Evolutionary conservation across 2,113 vertebrate genomes (phyloP), one percentile per base, ranked within the genome.

Genomic region (Syngnathus typhle): DNA sequence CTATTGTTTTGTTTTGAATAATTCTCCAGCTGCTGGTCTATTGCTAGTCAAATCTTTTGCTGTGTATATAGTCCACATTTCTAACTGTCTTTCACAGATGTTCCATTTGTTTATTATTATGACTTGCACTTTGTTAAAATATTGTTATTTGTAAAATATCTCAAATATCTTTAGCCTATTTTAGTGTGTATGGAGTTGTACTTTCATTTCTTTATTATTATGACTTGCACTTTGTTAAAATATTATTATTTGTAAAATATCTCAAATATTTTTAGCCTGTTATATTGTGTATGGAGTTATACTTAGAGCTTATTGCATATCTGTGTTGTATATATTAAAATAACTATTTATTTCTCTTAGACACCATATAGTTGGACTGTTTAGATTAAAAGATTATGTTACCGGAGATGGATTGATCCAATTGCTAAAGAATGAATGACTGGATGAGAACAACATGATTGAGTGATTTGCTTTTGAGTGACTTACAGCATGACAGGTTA

Each of bases 341-440:
- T 55, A 19, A n/a, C 65, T 83, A 75, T 85, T 79, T 82, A 77
- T 82, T 79, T 73, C 32, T 60, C 23, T 52, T 7, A 37, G 38
- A 59, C 36, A 70, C 27, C 3, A 43, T 44, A 32, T 16, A 18
- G 7, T 46, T 38, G 7, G 23, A 60, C 23, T 68, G 21, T 13
- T 58, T 4, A 61, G 60, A 21, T 23, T 5, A 41, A 61, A 41
- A 61, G 9, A 21, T 64, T 43, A 36, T 47, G 19, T 43, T 19
- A 1, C 18, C 18, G 27, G 13, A 41, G 11, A 41, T 41, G 18
- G 21, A 61, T 21, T 60, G 39, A 61, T 21, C 19, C 0, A n/a
- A 38, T 12, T 61, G 9, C 41, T 61, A 43, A 61, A 43, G 5
- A 43, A n/a, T 18, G 27, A 58, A 15, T 41, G 21, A 3, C 19